phyloP scores from a whole-genome alignment of 2,888 invertebrate species.

The Mythimna vitellina region DNA sequence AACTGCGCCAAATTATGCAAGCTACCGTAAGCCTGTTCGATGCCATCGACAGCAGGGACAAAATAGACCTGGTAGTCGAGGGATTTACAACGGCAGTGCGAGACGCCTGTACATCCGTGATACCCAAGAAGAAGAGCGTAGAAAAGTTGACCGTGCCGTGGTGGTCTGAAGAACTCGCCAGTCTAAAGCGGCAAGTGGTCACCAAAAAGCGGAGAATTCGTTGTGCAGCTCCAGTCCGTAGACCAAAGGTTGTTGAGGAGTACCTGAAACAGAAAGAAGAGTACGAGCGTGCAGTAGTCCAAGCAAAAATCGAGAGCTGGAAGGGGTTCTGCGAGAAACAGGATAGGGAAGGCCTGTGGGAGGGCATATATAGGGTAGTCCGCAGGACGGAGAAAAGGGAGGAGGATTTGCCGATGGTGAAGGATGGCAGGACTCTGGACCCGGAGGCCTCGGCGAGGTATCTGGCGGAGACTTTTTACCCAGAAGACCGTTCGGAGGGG shows the following conservation, averaged over 20 bases:
- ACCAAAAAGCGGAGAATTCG: too few relatives aligned
- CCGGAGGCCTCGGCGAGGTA: conserved; percentile 20
- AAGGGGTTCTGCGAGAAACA: conserved; percentile 52
- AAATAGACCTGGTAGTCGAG: neutral
- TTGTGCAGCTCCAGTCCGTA: too few relatives aligned
- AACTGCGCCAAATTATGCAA: too few relatives aligned
- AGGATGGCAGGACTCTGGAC: conserved; percentile 9
- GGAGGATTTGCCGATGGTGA: conserved; percentile 7
- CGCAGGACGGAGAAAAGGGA: neutral
- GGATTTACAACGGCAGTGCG: too few relatives aligned
- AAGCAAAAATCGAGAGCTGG: neutral
- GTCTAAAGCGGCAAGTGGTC: too few relatives aligned
- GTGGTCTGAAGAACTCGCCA: too few relatives aligned
- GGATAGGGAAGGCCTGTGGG: conserved; percentile 32
- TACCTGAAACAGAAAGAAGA: neutral
- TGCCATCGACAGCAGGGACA: too few relatives aligned
- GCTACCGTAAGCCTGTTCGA: too few relatives aligned
- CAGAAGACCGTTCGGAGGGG: conserved; percentile 6
- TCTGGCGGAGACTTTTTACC: too few relatives aligned
- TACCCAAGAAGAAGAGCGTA: too few relatives aligned
- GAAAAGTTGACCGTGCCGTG: too few relatives aligned
- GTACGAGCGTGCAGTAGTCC: conserved; percentile 3
- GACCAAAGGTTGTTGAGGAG: conserved; percentile 30
- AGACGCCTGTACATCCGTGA: too few relatives aligned
- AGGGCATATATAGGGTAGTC: neutral